These are phyloP conservation scores for Drosophila nr. perissopoda DNA, from an alignment of 2,888 invertebrate genomes.

Conservation along the genomic window DNA sequence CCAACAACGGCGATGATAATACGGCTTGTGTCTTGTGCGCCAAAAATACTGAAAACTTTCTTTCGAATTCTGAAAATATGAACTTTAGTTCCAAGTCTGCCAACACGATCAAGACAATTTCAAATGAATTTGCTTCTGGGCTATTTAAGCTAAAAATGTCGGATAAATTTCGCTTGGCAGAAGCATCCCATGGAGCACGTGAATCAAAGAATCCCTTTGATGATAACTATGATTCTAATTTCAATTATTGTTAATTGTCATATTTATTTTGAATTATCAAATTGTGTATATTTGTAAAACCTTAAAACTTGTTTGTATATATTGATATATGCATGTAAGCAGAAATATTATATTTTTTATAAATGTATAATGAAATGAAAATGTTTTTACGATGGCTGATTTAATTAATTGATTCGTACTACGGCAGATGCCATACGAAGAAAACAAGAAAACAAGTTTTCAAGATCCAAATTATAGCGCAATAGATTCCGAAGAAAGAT, in stretches of 20 bases:
- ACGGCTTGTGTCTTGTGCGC: conserved; percentile 30
- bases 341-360: background rate
- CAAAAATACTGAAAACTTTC: conserved; percentile 4
- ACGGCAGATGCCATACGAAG: background rate
- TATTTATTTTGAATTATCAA: background rate
- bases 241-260: conserved; percentile 19
- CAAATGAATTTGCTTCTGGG: conserved; percentile 34
- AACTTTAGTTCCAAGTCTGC: background rate
- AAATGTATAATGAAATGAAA: background rate
- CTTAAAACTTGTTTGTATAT: background rate
- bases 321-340: background rate
- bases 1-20: conserved; percentile 9
- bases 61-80: background rate
- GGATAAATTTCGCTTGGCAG: background rate
- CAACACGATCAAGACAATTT: conserved; percentile 26
- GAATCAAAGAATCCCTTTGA: conserved; percentile 34
- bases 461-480: background rate
- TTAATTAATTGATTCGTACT: background rate
- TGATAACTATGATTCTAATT: conserved; percentile 37
- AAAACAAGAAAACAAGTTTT: background rate
- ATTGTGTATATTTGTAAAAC: background rate
- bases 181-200: background rate
- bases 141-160: conserved; percentile 4
- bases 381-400: background rate
- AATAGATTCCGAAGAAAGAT: background rate